Evolutionary conservation across 2,888 invertebrate genomes (phyloP).

Genomic region (Danaus chrysippus): DNA sequence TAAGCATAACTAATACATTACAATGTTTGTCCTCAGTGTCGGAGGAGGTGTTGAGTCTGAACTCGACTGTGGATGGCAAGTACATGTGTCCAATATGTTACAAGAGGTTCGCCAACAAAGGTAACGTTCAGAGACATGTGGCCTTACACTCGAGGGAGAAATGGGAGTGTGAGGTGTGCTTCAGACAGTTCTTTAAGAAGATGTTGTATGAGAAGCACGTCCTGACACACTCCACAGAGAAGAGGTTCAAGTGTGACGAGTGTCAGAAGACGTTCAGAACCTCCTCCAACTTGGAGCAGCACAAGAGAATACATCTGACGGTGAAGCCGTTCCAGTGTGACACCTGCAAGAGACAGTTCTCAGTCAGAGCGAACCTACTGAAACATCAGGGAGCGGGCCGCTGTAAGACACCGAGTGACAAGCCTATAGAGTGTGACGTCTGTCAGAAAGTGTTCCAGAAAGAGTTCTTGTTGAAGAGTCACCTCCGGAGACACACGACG

Average conservation of each 20-base stretch:
- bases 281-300: constrained; percentile 45
- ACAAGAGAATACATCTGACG: constrained; percentile 39
- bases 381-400: constrained; percentile 34
- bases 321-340: constrained; percentile 41
- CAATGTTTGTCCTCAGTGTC: constrained; percentile 24
- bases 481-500: constrained; percentile 36
- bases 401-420: constrained; percentile 26
- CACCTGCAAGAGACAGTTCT: constrained; percentile 36
- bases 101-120: constrained; percentile 33
- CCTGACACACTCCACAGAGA: constrained; percentile 33
- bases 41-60: constrained; percentile 28
- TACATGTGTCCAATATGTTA: constrained; percentile 36
- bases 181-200: constrained; percentile 42
- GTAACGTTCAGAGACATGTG: constrained; percentile 33
- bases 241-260: constrained; percentile 36
- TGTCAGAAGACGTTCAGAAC: constrained; percentile 48
- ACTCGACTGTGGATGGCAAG: constrained; percentile 28
- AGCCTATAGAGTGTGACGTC: constrained; percentile 34
- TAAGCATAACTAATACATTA: too few relatives aligned
- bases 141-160: constrained; percentile 31
- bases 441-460: constrained; percentile 41
- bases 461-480: constrained; percentile 39
- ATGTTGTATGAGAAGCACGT: constrained; percentile 30
- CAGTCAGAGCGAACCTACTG: constrained; percentile 37
- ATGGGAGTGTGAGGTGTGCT: constrained; percentile 52